A percentile compares a stretch with the other conserved stretches of the same genome.
Evolutionary conservation across 1,140 invertebrate genomes (phyloP).

Genomic region (Aplysia californica): DNA sequence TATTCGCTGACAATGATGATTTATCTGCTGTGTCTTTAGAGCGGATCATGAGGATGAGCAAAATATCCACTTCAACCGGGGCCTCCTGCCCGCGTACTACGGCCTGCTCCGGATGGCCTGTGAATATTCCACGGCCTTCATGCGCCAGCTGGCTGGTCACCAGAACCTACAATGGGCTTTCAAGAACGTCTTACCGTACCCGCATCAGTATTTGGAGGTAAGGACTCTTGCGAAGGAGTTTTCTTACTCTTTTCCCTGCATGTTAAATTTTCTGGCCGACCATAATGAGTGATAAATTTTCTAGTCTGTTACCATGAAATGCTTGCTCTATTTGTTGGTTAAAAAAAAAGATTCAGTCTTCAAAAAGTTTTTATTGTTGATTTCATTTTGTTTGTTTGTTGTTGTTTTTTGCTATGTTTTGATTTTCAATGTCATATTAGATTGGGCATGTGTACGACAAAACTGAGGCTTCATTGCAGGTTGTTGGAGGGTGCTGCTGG

Average conservation of each 20-base stretch:
- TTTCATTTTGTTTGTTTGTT: too few species aligned
- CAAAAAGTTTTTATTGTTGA: not conserved
- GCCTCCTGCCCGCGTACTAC: conserved; percentile 95
- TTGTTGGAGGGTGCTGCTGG: not conserved
- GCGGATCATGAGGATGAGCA: conserved; percentile 96
- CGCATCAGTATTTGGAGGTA: conserved; percentile 88
- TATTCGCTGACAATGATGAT: too few species aligned
- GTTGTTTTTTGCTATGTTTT: too few species aligned
- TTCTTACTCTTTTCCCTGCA: too few species aligned
- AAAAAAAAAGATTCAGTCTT: not conserved
- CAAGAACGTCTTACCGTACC: conserved; percentile 94
- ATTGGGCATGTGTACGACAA: not conserved
- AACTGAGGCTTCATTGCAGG: too few species aligned
- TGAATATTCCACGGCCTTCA: conserved; percentile 85
- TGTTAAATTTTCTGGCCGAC: too few species aligned
- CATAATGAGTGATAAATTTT: too few species aligned
- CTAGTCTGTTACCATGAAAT: too few species aligned
- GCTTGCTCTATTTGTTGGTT: not conserved
- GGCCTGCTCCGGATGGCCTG: conserved; percentile 89
- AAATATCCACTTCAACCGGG: conserved; percentile 91
- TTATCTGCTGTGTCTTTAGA: too few species aligned
- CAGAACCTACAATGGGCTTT: conserved; percentile 97
- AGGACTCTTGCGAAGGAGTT: too few species aligned
- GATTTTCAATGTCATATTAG: too few species aligned
- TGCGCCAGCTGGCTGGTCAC: conserved; percentile 86